phyloP scores from a whole-genome alignment of 2,113 vertebrate species.

The Chlorodrepanis virens region DNA sequence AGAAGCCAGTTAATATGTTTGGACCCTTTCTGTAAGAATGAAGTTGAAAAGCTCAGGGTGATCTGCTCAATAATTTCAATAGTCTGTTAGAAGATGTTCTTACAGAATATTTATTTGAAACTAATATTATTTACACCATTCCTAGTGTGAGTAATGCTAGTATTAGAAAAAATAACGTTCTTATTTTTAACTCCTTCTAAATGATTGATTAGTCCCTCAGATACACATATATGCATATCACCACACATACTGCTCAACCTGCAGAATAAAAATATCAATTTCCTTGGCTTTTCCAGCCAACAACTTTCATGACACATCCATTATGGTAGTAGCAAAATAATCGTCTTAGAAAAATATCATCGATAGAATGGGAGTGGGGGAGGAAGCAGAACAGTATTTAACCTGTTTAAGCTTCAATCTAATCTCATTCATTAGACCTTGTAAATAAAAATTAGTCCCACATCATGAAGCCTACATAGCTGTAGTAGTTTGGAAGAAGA shows the following conservation, averaged over 20 bases:
- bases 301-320: background rate
- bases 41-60: background rate
- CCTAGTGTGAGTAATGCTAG: background rate
- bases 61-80: background rate
- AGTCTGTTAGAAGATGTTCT: background rate
- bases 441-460: background rate
- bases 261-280: background rate
- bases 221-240: background rate
- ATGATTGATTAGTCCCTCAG: background rate
- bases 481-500: conserved; percentile 22
- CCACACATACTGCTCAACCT: background rate
- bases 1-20: background rate
- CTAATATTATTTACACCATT: background rate
- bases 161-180: background rate
- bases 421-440: background rate
- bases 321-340: background rate
- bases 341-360: background rate
- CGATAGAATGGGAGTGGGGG: background rate
- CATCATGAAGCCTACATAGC: background rate
- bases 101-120: background rate
- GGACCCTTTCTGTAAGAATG: background rate
- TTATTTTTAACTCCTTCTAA: background rate
- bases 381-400: background rate
- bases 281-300: background rate
- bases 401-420: background rate